Percentiles rank a stretch among this genome's conserved stretches.
These are phyloP conservation scores for Scaptomyza parva DNA, from an alignment of 2,888 invertebrate species.

Conservation along the genomic window DNA sequence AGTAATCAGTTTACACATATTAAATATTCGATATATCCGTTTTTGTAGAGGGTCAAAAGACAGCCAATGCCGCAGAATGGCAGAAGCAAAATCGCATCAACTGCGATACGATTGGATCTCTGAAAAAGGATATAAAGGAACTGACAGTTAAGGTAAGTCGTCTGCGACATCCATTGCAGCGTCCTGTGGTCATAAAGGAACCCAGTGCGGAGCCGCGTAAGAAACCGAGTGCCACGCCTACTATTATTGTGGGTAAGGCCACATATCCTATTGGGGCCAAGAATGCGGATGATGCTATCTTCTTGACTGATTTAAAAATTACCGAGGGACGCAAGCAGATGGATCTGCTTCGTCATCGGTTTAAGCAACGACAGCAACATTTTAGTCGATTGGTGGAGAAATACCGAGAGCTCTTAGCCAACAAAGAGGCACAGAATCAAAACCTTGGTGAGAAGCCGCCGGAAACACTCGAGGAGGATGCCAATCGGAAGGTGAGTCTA, in stretches of 20 bases:
- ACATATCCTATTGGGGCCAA: conserved; percentile 85
- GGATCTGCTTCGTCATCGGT: conserved; percentile 90
- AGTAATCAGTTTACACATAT: background rate
- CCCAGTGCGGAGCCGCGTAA: conserved; percentile 54
- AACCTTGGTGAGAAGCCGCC: conserved; percentile 83
- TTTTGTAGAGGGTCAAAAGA: conserved; percentile 91
- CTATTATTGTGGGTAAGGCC: conserved; percentile 82
- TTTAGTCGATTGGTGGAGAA: conserved; percentile 87
- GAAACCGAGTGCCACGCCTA: conserved; percentile 63
- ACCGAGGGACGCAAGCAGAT: conserved; percentile 89
- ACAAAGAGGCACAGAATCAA: conserved; percentile 85
- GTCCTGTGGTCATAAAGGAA: conserved; percentile 81
- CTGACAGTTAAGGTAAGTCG: conserved; percentile 86
- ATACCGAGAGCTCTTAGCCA: conserved; percentile 87
- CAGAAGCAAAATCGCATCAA: conserved; percentile 91
- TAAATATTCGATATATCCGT: conserved; percentile 17
- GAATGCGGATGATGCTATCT: conserved; percentile 85
- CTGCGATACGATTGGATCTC: conserved; percentile 88
- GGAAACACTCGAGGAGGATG: conserved; percentile 86
- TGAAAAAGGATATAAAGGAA: conserved; percentile 91
- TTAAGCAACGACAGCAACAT: conserved; percentile 87
- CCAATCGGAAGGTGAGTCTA: conserved; percentile 88
- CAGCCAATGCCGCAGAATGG: conserved; percentile 92
- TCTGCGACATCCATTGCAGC: conserved; percentile 82
- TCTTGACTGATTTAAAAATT: conserved; percentile 89